phyloP scores from a whole-genome alignment of 2,797 vertebrate genomes.

The Discoglossus pictus region DNA sequence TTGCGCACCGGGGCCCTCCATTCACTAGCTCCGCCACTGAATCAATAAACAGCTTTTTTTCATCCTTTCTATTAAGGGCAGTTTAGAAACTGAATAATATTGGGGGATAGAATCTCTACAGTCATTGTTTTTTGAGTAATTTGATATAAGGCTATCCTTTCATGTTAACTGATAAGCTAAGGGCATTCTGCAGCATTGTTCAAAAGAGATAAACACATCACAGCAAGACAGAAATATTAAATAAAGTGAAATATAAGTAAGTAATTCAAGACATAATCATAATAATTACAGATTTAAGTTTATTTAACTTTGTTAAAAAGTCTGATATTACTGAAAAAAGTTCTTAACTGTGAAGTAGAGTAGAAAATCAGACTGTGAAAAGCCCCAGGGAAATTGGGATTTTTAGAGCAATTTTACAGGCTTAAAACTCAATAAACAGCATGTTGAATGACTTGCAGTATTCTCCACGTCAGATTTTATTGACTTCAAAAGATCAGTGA shows the following conservation, averaged over 20 bases:
- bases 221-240: neutral
- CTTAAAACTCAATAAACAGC: slow-evolving; percentile 48
- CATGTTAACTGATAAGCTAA: too few relatives aligned
- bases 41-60: too few relatives aligned
- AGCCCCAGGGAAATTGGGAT: slow-evolving; percentile 24
- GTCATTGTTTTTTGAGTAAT: too few relatives aligned
- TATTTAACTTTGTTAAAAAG: slow-evolving; percentile 27
- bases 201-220: neutral
- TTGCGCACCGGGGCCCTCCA: too few relatives aligned
- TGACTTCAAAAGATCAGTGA: slow-evolving; percentile 46
- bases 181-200: too few relatives aligned
- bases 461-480: slow-evolving; percentile 41
- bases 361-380: slow-evolving; percentile 43
- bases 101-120: too few relatives aligned
- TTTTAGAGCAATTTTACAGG: slow-evolving; percentile 38
- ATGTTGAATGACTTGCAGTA: slow-evolving; percentile 49
- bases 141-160: too few relatives aligned
- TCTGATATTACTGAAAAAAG: slow-evolving; percentile 8
- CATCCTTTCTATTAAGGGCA: too few relatives aligned
- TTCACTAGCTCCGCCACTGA: too few relatives aligned
- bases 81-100: too few relatives aligned
- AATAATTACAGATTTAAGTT: slow-evolving; percentile 2
- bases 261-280: neutral
- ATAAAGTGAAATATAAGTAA: neutral
- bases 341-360: slow-evolving; percentile 30